Base-by-base conservation (phyloP, 2,888 invertebrate genomes). In the Lasioglossum morio region DNA sequence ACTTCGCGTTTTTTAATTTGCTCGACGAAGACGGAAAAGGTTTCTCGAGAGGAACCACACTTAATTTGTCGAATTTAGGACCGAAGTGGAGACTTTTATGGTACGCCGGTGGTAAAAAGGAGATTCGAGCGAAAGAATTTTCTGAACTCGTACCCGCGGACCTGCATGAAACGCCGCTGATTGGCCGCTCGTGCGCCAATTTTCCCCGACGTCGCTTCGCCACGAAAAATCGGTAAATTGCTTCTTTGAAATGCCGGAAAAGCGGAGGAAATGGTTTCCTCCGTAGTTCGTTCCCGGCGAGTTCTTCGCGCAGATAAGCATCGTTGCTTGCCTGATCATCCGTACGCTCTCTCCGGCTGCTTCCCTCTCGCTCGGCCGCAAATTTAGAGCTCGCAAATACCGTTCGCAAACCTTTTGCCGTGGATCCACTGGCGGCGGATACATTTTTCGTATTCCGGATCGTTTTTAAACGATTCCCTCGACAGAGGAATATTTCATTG, bases 201-300 rank as follows among this genome's bases (percentile, higher is more conserved):
- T 95, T 94, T 92, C 94, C 90, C 91, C 89, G 81, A 87, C 92
- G 92, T 88, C 90, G 93, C 91, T 92, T 91, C 90, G 88, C 92
- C 92, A 92, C 93, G 94, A 93, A 94, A 94, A 94, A 94, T 94
- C 92, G 92, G 92, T 92, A 94, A 95, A 95, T 95, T 95, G 94
- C 93, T 94, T 93, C 94, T 95, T 95, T 94, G 93, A 94, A 94
- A 94, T 90, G 92, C 89, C 90, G 92, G 92, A 92, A 93, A 89
- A 91, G 88, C 90, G 78, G 86, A 87, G 89, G 86, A 89, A 91
- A 90, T 88, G 85, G 90, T 90, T 91, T 80, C 84, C 91, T 85
- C 79, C 84, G 86, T 85, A 88, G 88, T 86, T 90, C 60, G 80
- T 82, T 73, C 63, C 23, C 60, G 81, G 53, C 85, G 79, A 81